Evolutionary conservation across 2,113 vertebrate genomes (phyloP).

Genomic region (Scopus umbretta): DNA sequence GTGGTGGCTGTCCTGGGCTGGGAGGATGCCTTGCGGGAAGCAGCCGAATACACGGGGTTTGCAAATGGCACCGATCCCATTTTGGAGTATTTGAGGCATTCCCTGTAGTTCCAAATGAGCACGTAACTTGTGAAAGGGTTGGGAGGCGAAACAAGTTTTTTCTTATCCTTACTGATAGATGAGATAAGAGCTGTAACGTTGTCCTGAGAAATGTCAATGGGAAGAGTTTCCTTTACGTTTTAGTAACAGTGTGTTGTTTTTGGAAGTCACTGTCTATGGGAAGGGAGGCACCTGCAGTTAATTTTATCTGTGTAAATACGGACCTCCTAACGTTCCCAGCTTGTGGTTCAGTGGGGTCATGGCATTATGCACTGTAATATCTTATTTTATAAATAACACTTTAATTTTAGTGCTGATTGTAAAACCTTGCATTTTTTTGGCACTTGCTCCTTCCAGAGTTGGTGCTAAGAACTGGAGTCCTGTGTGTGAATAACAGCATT

Average conservation of each 20-base stretch:
- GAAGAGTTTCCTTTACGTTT: slow-evolving; percentile 12
- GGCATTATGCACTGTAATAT: slow-evolving; percentile 4
- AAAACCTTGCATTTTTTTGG: slow-evolving; percentile 44
- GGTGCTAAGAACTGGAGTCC: background rate
- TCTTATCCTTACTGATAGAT: background rate
- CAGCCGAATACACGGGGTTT: background rate
- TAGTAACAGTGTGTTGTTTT: slow-evolving; percentile 25
- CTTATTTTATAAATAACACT: slow-evolving; percentile 53
- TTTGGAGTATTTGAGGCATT: background rate
- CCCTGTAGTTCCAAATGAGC: background rate
- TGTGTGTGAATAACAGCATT: background rate
- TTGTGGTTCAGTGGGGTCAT: background rate
- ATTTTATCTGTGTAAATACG: slow-evolving; percentile 22
- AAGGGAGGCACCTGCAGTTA: slow-evolving; percentile 59
- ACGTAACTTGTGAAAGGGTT: background rate
- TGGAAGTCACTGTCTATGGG: slow-evolving; percentile 46
- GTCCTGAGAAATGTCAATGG: background rate
- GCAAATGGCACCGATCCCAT: background rate
- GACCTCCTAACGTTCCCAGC: slow-evolving; percentile 6
- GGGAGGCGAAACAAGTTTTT: background rate
- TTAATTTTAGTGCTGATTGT: slow-evolving; percentile 40
- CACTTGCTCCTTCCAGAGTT: background rate
- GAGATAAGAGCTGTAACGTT: slow-evolving; percentile 10
- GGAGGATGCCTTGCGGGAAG: background rate
- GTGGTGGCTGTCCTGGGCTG: background rate